Percentiles rank a stretch among this genome's conserved stretches.
These are phyloP conservation scores for Sinodicranocentrus sp. DNA, from an alignment of 2,888 invertebrate species.

Conservation along the genomic window DNA sequence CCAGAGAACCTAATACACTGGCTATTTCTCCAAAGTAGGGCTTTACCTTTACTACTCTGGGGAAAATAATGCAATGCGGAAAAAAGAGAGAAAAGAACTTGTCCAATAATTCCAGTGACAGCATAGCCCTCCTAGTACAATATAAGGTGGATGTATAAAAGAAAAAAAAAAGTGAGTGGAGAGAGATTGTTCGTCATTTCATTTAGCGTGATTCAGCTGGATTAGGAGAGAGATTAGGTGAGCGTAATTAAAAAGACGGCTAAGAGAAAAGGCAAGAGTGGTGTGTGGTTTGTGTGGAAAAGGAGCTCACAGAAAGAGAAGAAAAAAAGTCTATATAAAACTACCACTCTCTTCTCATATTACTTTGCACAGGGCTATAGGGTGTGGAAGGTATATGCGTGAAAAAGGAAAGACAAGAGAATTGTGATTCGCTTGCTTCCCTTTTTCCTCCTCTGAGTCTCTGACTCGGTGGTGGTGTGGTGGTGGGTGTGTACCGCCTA, in stretches of 20 bases:
- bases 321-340: too few relatives aligned
- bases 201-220: slow-evolving; percentile 73
- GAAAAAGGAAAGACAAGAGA: neutral
- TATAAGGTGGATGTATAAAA: neutral
- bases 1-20: too few relatives aligned
- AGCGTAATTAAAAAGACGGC: slow-evolving; percentile 74
- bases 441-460: slow-evolving; percentile 48
- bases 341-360: too few relatives aligned
- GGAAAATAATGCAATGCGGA: slow-evolving; percentile 12
- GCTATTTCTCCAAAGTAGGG: slow-evolving; percentile 15
- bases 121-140: neutral
- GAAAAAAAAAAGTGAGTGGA: slow-evolving; percentile 22
- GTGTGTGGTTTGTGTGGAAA: slow-evolving; percentile 11
- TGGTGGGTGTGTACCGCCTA: slow-evolving; percentile 65
- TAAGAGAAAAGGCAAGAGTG: slow-evolving; percentile 36
- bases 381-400: neutral
- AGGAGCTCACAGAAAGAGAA: neutral
- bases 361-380: neutral
- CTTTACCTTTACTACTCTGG: slow-evolving; percentile 15
- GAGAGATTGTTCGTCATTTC: slow-evolving; percentile 64
- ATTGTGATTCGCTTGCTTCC: slow-evolving; percentile 33
- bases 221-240: slow-evolving; percentile 72
- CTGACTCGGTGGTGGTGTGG: slow-evolving; percentile 34
- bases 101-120: slow-evolving; percentile 14
- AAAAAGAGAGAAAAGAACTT: slow-evolving; percentile 18